Evolutionary conservation across 2,113 vertebrate genomes (phyloP).

Genomic region (Melospiza georgiana): DNA sequence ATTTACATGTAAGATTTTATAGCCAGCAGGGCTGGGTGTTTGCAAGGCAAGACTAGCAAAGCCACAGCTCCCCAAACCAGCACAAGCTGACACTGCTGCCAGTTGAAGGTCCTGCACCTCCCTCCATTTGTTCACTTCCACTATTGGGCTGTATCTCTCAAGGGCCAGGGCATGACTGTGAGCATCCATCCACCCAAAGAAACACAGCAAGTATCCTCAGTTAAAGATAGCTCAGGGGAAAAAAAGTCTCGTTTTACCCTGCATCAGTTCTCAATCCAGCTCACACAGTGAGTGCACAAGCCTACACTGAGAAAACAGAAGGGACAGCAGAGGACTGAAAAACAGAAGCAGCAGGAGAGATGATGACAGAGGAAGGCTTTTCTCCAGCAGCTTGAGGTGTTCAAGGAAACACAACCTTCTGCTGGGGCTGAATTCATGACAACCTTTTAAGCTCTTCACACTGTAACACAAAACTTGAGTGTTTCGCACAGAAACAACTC

Average conservation of each 20-base stretch:
- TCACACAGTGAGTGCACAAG: neutral
- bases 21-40: neutral
- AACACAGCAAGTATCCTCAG: neutral
- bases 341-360: neutral
- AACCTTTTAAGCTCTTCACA: neutral
- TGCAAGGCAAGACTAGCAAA: neutral
- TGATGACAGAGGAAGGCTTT: neutral
- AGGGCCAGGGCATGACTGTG: neutral
- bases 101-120: fast-evolving
- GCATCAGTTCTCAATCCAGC: neutral
- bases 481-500: neutral
- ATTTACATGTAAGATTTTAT: fast-evolving
- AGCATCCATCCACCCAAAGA: neutral
- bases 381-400: neutral
- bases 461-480: fast-evolving
- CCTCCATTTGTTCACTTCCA: neutral
- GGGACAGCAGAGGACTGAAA: neutral
- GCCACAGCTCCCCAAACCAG: fast-evolving
- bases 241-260: neutral
- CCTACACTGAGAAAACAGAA: neutral
- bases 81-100: neutral
- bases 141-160: neutral
- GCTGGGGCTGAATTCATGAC: neutral
- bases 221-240: neutral
- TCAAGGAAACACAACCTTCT: neutral